Evolutionary conservation across 1,140 invertebrate species (phyloP).

Genomic region (Cherax quadricarinatus): DNA sequence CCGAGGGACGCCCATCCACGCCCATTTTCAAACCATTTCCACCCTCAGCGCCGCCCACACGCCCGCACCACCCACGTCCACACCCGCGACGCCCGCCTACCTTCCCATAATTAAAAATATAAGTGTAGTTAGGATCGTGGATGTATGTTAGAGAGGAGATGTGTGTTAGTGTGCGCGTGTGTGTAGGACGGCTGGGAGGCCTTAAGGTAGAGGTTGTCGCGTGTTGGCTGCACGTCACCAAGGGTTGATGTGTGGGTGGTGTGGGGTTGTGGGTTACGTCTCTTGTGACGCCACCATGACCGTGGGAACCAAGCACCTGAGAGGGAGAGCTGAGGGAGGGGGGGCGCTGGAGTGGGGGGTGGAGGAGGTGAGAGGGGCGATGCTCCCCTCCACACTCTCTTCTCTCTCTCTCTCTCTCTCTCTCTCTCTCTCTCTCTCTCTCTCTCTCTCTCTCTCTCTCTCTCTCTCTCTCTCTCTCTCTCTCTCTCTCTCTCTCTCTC

Average conservation of each 20-base stretch:
- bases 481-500: too few species aligned
- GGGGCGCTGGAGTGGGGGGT: not conserved
- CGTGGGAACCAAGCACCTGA: constrained; percentile 55
- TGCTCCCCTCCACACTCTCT: not conserved
- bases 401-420: not conserved
- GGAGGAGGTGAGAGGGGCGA: not conserved
- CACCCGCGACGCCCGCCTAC: not conserved
- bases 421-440: not conserved
- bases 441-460: too few species aligned
- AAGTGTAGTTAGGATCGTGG: too few species aligned
- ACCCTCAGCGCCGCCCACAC: not conserved
- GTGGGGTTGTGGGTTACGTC: constrained; percentile 28
- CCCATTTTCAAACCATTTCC: not conserved
- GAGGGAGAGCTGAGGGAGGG: constrained; percentile 14
- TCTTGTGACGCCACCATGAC: constrained; percentile 1
- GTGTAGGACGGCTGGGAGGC: too few species aligned
- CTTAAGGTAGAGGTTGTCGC: too few species aligned
- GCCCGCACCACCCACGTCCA: not conserved
- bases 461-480: too few species aligned
- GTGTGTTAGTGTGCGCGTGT: too few species aligned
- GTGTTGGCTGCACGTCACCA: not conserved
- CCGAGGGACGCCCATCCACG: not conserved
- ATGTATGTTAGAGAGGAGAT: too few species aligned
- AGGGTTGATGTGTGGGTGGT: not conserved
- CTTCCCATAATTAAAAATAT: not conserved